Evolutionary conservation across 2,888 invertebrate species (phyloP).

Genomic region (Barypeithes pellucidus): DNA sequence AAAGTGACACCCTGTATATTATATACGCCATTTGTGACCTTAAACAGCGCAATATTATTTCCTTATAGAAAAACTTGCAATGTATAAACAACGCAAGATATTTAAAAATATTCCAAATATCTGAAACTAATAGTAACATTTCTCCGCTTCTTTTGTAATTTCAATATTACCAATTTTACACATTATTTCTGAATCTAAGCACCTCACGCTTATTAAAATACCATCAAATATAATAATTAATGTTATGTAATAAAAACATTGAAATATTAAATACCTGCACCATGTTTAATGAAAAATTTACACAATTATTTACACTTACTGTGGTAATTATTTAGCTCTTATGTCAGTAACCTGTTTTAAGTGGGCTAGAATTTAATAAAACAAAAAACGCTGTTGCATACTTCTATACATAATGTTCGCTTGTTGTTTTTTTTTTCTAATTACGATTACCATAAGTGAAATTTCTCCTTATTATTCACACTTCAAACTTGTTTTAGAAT

Average conservation of each 20-base stretch:
- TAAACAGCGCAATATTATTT: too few relatives aligned
- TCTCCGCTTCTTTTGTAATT: neutral
- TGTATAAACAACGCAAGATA: neutral
- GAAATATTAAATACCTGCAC: neutral
- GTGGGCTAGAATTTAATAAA: neutral
- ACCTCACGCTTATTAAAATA: neutral
- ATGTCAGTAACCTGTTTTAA: constrained; percentile 13
- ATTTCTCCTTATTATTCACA: constrained; percentile 12
- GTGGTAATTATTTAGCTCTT: constrained; percentile 1
- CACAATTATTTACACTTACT: constrained; percentile 3
- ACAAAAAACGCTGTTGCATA: neutral
- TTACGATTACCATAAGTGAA: constrained; percentile 6
- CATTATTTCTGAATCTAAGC: neutral
- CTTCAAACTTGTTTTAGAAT: neutral
- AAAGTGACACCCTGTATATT: too few relatives aligned
- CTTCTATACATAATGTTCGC: neutral
- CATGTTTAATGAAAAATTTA: neutral
- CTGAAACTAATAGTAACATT: constrained; percentile 1
- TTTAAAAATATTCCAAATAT: constrained; percentile 4
- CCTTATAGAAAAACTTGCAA: too few relatives aligned
- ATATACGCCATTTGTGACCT: too few relatives aligned
- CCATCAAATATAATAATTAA: constrained; percentile 6
- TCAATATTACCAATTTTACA: constrained; percentile 3
- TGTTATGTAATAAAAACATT: constrained; percentile 9
- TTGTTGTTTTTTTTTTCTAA: neutral